Base-by-base conservation (phyloP, 2,888 invertebrate genomes). In the Proisotoma minuta region DNA sequence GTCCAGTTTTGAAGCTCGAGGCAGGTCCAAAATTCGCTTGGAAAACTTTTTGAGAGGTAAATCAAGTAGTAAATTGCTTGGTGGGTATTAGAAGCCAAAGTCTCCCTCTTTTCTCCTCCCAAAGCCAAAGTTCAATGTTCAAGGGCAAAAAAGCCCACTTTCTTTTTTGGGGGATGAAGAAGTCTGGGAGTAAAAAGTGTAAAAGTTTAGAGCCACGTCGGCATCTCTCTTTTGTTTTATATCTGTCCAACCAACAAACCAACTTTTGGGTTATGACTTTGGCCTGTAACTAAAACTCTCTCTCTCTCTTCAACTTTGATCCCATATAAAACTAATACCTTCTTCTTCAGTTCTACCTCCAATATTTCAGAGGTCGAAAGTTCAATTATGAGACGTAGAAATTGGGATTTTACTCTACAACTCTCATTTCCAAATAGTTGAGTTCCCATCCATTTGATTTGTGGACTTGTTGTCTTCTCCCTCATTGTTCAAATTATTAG, bases 391-490 rank as follows among this genome's bases (percentile, higher is more conserved):
- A n/a, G n/a, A n/a, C n/a, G n/a, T n/a, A n/a, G n/a, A n/a, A n/a
- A n/a, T n/a, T n/a, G n/a, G n/a, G n/a, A n/a, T n/a, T n/a, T n/a
- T 50, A 24, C 50, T 50, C 24, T n/a, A 2, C 3, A 28, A 51
- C 51, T 24, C 28, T 51, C 28, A 51, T n/a, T 51, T 51, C 51
- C 51, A 27, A 51, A 51, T 51, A 51, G 27, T 51, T 51, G 26
- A n/a, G n/a, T n/a, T n/a, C n/a, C n/a, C n/a, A n/a, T 27, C 26
- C 27, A n/a, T 51, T 27, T 51, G 27, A 51, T 27, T 51, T 4
- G 27, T 26, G 15, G 27, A n/a, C n/a, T 51, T 43, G n/a, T 24
- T 51, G 27, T 51, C 28, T 51, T 27, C 27, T 51, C n/a, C n/a
- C n/a, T n/a, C n/a, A n/a, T n/a, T 27, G 51, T 51, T 28, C 26